Percentiles rank a stretch among this genome's conserved stretches.
Conservation (phyloP, 2,888 invertebrate species). For the Sinopyrophorus schimmeli region DNA sequence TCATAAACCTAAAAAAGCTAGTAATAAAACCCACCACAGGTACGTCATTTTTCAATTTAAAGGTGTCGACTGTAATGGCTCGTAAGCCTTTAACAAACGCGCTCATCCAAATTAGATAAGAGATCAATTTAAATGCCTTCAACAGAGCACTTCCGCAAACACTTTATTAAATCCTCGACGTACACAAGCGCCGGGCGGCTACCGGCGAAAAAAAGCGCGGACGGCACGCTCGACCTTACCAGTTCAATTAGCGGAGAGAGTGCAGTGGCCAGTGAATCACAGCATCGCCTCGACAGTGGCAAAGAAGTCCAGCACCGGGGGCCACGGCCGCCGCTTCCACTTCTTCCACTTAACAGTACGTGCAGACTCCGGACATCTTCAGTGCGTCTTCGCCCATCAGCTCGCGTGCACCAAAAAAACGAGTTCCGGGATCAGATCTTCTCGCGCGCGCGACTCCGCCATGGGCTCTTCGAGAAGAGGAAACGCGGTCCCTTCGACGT, state of each 20-base stretch:
- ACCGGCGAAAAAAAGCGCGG: slow-evolving; percentile 17
- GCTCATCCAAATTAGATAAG: background rate
- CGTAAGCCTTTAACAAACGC: background rate
- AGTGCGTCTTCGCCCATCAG: slow-evolving; percentile 33
- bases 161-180: no score
- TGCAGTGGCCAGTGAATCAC: slow-evolving; percentile 35
- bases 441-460: slow-evolving; percentile 11
- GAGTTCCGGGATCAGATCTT: slow-evolving; percentile 19
- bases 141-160: background rate
- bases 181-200: slow-evolving; percentile 11
- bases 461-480: slow-evolving; percentile 7
- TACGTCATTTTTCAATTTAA: background rate
- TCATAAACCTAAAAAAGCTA: no score
- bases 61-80: background rate
- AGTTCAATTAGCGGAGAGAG: slow-evolving; percentile 31
- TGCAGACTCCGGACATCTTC: slow-evolving; percentile 35
- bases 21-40: no score
- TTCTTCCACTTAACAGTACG: slow-evolving; percentile 39
- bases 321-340: slow-evolving; percentile 36
- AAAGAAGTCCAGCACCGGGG: slow-evolving; percentile 32
- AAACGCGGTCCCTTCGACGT: slow-evolving; percentile 1
- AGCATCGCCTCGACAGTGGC: slow-evolving; percentile 38
- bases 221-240: slow-evolving; percentile 14
- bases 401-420: slow-evolving; percentile 17
- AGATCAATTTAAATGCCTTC: no score